Conservation (phyloP, 53 echinoderm and acorn worm genomes). For the Arbacia lixula region DNA sequence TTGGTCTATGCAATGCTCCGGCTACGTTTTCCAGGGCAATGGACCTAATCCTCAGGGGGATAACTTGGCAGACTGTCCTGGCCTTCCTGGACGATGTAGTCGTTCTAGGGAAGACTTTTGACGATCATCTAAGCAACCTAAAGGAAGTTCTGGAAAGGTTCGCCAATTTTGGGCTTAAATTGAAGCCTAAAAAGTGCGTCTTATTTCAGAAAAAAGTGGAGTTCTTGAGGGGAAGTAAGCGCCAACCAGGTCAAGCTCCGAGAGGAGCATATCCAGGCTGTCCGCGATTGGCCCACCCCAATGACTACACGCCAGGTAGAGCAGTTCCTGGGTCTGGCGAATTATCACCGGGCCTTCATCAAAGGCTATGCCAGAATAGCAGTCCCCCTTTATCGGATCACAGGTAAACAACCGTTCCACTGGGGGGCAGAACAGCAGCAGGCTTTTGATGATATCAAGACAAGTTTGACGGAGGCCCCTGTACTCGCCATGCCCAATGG, state of each 20-base stretch:
- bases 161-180: conserved; percentile 19
- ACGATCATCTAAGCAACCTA: conserved; percentile 53
- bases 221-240: conserved; percentile 42
- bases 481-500: too few species aligned
- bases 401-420: conserved; percentile 38
- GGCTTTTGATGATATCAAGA: conserved; percentile 55
- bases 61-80: conserved; percentile 62
- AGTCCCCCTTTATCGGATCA: conserved; percentile 34
- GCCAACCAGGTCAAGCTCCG: not conserved
- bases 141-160: conserved; percentile 45
- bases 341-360: conserved; percentile 45
- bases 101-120: conserved; percentile 44
- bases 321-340: conserved; percentile 35
- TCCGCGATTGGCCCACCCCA: conserved; percentile 46
- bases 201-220: conserved; percentile 52
- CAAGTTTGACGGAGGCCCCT: conserved; percentile 34
- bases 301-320: conserved; percentile 32
- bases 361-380: conserved; percentile 22
- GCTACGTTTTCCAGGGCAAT: conserved; percentile 66
- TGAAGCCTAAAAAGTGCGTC: conserved; percentile 53
- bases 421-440: conserved; percentile 47
- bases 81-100: conserved; percentile 62
- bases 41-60: conserved; percentile 56
- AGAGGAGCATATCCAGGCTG: conserved; percentile 13
- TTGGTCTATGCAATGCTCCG: conserved; percentile 70